These are phyloP conservation scores for Heliconius hewitsoni DNA, from an alignment of 1,140 invertebrate genomes.

Conservation along the genomic window DNA sequence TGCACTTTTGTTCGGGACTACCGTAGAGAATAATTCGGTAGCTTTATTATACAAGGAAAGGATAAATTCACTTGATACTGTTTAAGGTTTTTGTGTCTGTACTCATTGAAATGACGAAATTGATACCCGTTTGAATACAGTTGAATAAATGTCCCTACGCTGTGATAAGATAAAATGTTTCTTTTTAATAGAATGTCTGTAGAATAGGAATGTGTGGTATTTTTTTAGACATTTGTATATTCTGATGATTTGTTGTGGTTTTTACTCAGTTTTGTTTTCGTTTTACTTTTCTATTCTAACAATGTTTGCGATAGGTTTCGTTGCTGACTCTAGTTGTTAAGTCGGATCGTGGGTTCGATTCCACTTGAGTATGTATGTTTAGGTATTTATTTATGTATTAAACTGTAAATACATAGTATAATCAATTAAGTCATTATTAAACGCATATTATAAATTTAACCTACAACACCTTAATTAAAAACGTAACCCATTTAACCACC, in stretches of 20 bases:
- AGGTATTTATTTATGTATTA: neutral
- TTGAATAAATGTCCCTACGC: neutral
- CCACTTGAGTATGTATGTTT: neutral
- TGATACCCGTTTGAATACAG: neutral
- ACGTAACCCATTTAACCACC: neutral
- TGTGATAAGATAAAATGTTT: neutral
- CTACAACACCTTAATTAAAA: neutral
- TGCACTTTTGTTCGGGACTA: neutral
- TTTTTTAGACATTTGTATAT: neutral
- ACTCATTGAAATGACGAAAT: neutral
- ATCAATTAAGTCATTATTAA: neutral
- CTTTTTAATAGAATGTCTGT: neutral
- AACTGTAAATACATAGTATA: neutral
- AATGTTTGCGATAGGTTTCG: too few relatives aligned
- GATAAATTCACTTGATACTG: neutral
- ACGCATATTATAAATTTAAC: neutral
- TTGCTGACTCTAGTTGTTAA: neutral
- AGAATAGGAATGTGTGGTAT: neutral
- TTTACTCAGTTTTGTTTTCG: neutral
- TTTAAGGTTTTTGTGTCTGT: constrained; percentile 4
- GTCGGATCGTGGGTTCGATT: too few relatives aligned
- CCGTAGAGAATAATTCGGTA: neutral
- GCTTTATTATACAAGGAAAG: neutral
- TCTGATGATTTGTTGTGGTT: neutral
- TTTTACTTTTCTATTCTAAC: too few relatives aligned